Conservation (phyloP, 2,888 invertebrate species). For the Gryllus longicercus region DNA sequence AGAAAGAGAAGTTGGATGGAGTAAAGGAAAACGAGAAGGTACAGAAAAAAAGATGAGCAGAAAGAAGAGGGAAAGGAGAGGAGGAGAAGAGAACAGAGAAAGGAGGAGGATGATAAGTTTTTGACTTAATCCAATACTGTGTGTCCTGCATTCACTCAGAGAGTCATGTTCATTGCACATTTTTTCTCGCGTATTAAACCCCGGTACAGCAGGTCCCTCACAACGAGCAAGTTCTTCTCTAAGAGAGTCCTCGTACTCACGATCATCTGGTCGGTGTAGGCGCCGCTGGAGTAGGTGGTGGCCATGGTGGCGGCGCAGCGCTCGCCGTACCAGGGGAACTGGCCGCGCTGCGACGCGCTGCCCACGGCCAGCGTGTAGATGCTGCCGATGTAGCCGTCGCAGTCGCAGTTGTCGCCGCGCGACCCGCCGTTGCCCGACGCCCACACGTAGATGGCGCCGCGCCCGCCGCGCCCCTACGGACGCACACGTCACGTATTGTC, state of each 20-base stretch:
- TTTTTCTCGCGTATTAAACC: too few relatives aligned
- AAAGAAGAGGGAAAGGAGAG: too few relatives aligned
- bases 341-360: conserved; percentile 76
- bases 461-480: conserved; percentile 63
- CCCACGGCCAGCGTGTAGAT: conserved; percentile 85
- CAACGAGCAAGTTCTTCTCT: too few relatives aligned
- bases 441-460: conserved; percentile 86
- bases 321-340: conserved; percentile 89
- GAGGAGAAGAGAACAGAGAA: too few relatives aligned
- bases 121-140: too few relatives aligned
- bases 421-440: conserved; percentile 89
- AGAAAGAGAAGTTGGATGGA: too few relatives aligned
- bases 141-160: too few relatives aligned
- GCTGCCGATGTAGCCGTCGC: conserved; percentile 83
- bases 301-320: conserved; percentile 83
- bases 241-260: conserved; percentile 53
- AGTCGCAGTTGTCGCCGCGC: conserved; percentile 81
- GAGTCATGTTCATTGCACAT: too few relatives aligned
- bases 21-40: too few relatives aligned
- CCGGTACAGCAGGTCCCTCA: too few relatives aligned
- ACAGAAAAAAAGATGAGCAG: too few relatives aligned
- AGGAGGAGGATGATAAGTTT: too few relatives aligned
- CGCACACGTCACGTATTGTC: not conserved
- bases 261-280: conserved; percentile 80
- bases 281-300: conserved; percentile 85